Percentiles rank a stretch among this genome's conserved stretches.
These are phyloP conservation scores for Gymnocephalus cernua DNA, from an alignment of 2,113 vertebrate species.

Conservation along the genomic window DNA sequence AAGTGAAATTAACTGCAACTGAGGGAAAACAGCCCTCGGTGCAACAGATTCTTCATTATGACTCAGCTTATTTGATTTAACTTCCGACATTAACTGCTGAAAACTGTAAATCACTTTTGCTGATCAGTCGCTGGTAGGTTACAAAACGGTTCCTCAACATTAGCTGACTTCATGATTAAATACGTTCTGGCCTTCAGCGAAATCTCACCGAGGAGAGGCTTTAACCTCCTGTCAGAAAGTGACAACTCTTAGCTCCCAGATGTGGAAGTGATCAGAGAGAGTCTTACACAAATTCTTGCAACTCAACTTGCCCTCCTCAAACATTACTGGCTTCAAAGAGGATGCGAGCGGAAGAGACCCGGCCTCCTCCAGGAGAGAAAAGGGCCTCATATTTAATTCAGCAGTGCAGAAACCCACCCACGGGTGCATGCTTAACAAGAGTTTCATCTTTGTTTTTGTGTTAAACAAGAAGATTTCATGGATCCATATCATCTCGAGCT, in stretches of 20 bases:
- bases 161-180: conserved; percentile 33
- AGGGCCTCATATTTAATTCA: conserved; percentile 67
- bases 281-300: conserved; percentile 31
- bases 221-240: conserved; percentile 52
- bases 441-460: conserved; percentile 58
- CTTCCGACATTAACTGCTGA: conserved; percentile 59
- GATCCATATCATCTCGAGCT: conserved; percentile 12
- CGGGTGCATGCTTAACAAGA: conserved; percentile 58
- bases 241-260: conserved; percentile 40
- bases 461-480: conserved; percentile 50
- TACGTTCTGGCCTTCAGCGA: not conserved
- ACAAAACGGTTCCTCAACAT: conserved; percentile 19
- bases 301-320: conserved; percentile 43
- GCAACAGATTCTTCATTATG: conserved; percentile 38
- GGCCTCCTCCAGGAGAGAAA: conserved; percentile 41
- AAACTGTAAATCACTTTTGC: conserved; percentile 50
- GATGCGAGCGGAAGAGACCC: conserved; percentile 35
- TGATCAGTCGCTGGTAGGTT: conserved; percentile 25
- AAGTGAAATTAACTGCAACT: conserved; percentile 34
- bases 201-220: not conserved
- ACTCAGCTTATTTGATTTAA: conserved; percentile 64
- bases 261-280: conserved; percentile 52
- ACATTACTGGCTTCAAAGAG: conserved; percentile 57
- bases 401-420: conserved; percentile 49
- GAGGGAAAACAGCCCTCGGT: conserved; percentile 43